These are phyloP conservation scores for Sinhomidia bicolor DNA, from an alignment of 2,888 invertebrate species.

Conservation along the genomic window DNA sequence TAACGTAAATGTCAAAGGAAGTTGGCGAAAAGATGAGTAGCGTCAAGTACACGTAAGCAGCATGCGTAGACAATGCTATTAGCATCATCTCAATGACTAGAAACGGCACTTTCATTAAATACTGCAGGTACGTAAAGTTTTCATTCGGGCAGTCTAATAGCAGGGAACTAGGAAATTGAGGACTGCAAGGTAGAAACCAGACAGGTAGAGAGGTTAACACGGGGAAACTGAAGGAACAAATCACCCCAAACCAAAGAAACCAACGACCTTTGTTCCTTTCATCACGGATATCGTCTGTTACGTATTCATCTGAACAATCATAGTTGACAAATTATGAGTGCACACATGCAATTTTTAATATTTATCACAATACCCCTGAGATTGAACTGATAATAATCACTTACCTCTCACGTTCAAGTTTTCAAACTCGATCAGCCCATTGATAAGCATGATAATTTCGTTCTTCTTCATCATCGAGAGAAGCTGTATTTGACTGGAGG, in stretches of 20 bases:
- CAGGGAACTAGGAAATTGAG: slow-evolving; percentile 65
- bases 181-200: slow-evolving; percentile 66
- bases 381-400: background rate
- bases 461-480: slow-evolving; percentile 62
- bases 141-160: slow-evolving; percentile 61
- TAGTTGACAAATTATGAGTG: too few species aligned
- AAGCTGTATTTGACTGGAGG: slow-evolving; percentile 65
- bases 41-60: slow-evolving; percentile 68
- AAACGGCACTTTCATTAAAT: slow-evolving; percentile 63
- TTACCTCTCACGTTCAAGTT: slow-evolving; percentile 61
- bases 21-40: slow-evolving; percentile 67
- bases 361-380: background rate
- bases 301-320: slow-evolving; percentile 30
- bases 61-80: slow-evolving; percentile 64
- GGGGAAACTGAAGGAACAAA: slow-evolving; percentile 65
- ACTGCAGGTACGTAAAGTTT: slow-evolving; percentile 66
- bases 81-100: slow-evolving; percentile 61
- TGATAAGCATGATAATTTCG: slow-evolving; percentile 67
- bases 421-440: slow-evolving; percentile 67
- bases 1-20: slow-evolving; percentile 67
- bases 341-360: too few species aligned
- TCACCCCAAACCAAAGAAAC: slow-evolving; percentile 69
- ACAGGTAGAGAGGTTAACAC: slow-evolving; percentile 63
- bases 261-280: slow-evolving; percentile 63
- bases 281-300: slow-evolving; percentile 51